Base-by-base conservation (phyloP, 2,888 invertebrate genomes). In the Baccha elongata region DNA sequence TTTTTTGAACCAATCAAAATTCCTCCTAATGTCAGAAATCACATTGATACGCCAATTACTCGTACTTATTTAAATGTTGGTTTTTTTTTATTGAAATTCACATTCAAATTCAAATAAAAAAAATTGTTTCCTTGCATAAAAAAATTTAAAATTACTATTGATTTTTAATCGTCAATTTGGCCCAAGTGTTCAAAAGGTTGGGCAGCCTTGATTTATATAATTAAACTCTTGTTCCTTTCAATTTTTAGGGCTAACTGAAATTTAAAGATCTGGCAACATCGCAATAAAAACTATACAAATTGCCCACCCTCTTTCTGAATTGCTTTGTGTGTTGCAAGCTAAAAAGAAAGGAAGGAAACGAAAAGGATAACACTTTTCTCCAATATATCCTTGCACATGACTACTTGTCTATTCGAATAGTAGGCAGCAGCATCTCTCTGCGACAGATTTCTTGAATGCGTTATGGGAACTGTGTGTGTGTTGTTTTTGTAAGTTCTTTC, bases 311-410 rank as follows among this genome's bases (percentile, higher is more conserved):
- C 32, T 23, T 23, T 15, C 58, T 19, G 35, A 53, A 53, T 7
- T 5, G 29, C 4, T 32, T 32, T 3, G n/a, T n/a, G 35, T 15
- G 58, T 37, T 23, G 11, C 2, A 21, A 53, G 29, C 21, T n/a
- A 44, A 44, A 32, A 19, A 10, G 10, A 19, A 50, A 52, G 65
- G 46, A 79, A 72, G 50, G 44, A 72, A 72, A 53, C 52, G 17
- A 32, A 72, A 60, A 52, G 58, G 58, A 72, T 78, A 67, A 53
- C 65, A 72, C 60, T 76, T 53, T 52, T 67, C 50, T 42, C 55
- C 44, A 65, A 32, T 58, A 46, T 46, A 53, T 72, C 53, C 26
- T 21, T 48, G 53, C 44, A 69, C 19, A 64, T 46, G 55, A 64
- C 8, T 58, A 15, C 13, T 11, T 44, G 64, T 81, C 80, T 50